phyloP scores from a whole-genome alignment of 2,888 invertebrate species.

The Cheiracanthium punctorium region DNA sequence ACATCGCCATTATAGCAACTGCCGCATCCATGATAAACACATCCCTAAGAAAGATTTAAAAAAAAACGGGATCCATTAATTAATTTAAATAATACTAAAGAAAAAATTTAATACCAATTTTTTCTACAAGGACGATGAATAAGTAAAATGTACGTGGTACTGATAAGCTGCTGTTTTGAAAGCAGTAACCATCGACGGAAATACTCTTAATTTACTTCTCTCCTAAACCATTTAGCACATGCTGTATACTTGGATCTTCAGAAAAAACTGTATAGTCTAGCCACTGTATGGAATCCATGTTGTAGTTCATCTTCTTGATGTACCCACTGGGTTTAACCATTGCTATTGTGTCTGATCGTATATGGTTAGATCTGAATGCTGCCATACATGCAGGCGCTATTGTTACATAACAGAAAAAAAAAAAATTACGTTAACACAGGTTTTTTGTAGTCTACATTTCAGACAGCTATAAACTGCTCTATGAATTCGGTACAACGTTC shows the following conservation, averaged over 20 bases:
- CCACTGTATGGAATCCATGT: conserved; percentile 3
- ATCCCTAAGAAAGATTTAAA: background rate
- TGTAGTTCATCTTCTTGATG: conserved; percentile 4
- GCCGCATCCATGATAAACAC: conserved; percentile 22
- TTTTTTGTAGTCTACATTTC: background rate
- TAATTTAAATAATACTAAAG: too few relatives aligned
- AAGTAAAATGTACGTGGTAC: background rate
- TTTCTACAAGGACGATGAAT: too few relatives aligned
- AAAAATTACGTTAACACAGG: too few relatives aligned
- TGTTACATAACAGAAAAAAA: background rate
- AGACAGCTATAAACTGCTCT: background rate
- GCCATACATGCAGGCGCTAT: conserved; percentile 24
- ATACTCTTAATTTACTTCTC: background rate
- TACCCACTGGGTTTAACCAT: background rate
- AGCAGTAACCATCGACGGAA: background rate
- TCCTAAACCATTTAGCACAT: background rate
- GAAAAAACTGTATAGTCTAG: background rate
- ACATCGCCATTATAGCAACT: background rate
- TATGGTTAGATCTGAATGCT: background rate
- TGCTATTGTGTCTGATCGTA: background rate
- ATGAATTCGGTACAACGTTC: background rate
- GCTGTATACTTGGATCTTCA: background rate
- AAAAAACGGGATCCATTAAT: background rate
- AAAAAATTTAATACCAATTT: background rate
- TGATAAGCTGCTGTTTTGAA: background rate